Base-by-base conservation (phyloP, 1,140 invertebrate genomes). In the Aricia agestis region DNA sequence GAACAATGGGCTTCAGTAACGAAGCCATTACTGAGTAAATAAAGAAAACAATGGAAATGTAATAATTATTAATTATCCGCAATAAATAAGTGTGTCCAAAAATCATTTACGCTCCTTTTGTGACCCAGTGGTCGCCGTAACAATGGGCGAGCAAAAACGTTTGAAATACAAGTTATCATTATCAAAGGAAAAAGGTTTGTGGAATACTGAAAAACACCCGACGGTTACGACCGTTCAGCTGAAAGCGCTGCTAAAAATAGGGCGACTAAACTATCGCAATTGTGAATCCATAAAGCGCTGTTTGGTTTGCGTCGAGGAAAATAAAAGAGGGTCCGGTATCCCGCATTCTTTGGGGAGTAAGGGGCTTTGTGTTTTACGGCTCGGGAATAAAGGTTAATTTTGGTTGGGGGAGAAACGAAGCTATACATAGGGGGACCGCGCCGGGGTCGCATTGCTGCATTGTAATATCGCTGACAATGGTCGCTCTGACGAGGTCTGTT, bases 381-480 rank as follows among this genome's bases (percentile, higher is more conserved):
- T 11, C 7, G 2, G 15, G 1, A 0, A 32, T 77, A 82, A 65
- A 68, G 75, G 70, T 65, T 61, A 66, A 73, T 75, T 70, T 81
- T 0, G 18, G 19, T 72, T 76, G 72, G 45, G 7, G 0, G 7
- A 18, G 74, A 73, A 74, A 70, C 71, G 70, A 72, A 72, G 32
- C 73, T 67, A 76, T 75, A 79, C 80, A 86, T 87, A 87, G 84
- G 87, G 85, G 83, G 88, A 87, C 88, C 86, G 87, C 2, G 36
- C 88, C 86, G 87, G 36, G 36, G 36, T 7, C 82, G 78, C 75
- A 79, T 82, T 85, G 36, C 1, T 82, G 78, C 75, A 79, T 82
- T 85, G 84, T 82, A 77, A 82, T 78, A 52, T 52, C 13, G 80
- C 72, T 81, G 77, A 89, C 87, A 89, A 89, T 86, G 86, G 85